These are phyloP conservation scores for Melanotaenia trifasciata DNA, from an alignment of 2,797 vertebrate species.

Conservation along the genomic window DNA sequence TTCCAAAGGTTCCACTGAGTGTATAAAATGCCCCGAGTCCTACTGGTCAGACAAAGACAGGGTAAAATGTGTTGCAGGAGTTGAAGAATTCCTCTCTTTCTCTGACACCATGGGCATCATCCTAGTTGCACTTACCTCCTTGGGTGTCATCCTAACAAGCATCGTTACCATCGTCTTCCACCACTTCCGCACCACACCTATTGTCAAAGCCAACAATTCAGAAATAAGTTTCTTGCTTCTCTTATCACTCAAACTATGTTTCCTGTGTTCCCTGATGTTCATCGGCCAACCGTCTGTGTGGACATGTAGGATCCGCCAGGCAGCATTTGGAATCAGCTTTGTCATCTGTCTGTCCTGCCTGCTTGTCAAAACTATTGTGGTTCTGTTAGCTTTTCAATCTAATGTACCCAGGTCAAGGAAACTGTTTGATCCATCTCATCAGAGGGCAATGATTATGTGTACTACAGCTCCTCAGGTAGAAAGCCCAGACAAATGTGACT, in stretches of 20 bases:
- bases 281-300: constrained; percentile 78
- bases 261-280: constrained; percentile 79
- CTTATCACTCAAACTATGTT: constrained; percentile 80
- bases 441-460: constrained; percentile 73
- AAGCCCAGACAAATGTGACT: neutral
- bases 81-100: constrained; percentile 81
- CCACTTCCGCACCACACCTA: constrained; percentile 75
- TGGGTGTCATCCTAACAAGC: constrained; percentile 74
- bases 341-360: constrained; percentile 84
- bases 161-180: constrained; percentile 72
- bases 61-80: constrained; percentile 73
- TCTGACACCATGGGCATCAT: constrained; percentile 80
- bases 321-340: constrained; percentile 81
- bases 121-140: constrained; percentile 69
- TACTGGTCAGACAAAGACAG: constrained; percentile 80
- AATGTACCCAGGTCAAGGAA: constrained; percentile 64
- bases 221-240: constrained; percentile 84
- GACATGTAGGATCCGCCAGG: constrained; percentile 78
- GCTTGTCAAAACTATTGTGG: constrained; percentile 82
- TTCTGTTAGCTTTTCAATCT: constrained; percentile 78
- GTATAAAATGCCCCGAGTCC: constrained; percentile 76
- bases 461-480: constrained; percentile 78
- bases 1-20: constrained; percentile 76
- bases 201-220: constrained; percentile 84
- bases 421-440: constrained; percentile 77